Conservation (phyloP, 2,888 invertebrate genomes). For the Limnephilus marmoratus region DNA sequence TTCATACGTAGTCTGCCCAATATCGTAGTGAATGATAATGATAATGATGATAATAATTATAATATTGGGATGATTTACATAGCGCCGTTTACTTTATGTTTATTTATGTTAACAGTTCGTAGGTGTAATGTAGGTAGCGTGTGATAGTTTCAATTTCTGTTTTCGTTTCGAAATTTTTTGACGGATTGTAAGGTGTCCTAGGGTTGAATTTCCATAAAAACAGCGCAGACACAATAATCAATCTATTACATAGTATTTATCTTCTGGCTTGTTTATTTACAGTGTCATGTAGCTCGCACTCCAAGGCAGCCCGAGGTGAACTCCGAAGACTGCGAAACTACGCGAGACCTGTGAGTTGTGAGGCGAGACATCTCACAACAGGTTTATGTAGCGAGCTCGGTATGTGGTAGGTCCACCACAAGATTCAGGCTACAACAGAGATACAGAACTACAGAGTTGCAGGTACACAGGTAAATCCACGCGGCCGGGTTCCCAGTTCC, state of each 20-base stretch:
- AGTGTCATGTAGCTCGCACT: background rate
- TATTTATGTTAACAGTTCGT: no score
- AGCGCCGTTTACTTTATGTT: no score
- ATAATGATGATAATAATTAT: no score
- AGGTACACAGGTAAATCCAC: background rate
- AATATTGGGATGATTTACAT: no score
- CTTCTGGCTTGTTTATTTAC: background rate
- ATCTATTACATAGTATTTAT: background rate
- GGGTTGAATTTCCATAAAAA: background rate
- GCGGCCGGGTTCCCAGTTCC: background rate
- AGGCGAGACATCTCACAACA: conserved; percentile 17
- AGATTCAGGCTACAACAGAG: background rate
- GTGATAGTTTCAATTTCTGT: no score
- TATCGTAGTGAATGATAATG: no score
- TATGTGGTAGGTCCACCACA: background rate
- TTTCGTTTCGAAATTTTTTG: background rate
- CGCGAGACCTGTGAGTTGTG: background rate
- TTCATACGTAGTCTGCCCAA: no score
- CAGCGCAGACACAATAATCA: background rate
- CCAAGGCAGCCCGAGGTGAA: background rate
- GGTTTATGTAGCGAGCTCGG: conserved; percentile 14
- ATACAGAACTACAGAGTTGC: background rate
- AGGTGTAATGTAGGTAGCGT: no score
- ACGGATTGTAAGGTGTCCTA: background rate
- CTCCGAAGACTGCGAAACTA: background rate